Percentiles rank a stretch among this genome's conserved stretches.
Evolutionary conservation across 2,113 vertebrate genomes (phyloP).

Genomic region (Cervus canadensis): DNA sequence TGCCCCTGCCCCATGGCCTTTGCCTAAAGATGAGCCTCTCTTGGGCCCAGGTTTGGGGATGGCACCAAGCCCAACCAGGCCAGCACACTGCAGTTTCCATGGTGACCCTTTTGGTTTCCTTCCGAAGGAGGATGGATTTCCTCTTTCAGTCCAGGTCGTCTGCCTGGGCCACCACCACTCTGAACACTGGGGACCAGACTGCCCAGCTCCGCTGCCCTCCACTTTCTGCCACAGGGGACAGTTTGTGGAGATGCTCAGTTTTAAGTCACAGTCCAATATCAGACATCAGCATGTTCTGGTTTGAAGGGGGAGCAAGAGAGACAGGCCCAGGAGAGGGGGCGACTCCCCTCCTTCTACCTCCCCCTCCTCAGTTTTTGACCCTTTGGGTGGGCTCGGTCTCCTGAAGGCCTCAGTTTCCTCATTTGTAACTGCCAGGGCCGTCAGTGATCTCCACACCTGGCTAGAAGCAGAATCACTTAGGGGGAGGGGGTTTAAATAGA

Average conservation of each 20-base stretch:
- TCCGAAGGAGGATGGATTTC: background rate
- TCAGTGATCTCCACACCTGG: background rate
- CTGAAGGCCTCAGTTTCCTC: background rate
- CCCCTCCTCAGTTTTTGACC: background rate
- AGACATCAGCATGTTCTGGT: background rate
- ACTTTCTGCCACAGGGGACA: background rate
- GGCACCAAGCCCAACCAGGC: background rate
- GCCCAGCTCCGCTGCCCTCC: background rate
- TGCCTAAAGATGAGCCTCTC: background rate
- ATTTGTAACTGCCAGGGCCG: background rate
- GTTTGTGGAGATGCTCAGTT: background rate
- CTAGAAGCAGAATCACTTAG: background rate
- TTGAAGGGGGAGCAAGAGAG: background rate
- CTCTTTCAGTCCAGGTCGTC: constrained; percentile 12
- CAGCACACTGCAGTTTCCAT: constrained; percentile 38
- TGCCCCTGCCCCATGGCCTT: background rate
- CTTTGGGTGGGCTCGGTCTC: background rate
- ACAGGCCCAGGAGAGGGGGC: background rate
- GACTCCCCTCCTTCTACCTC: background rate
- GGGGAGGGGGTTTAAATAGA: background rate
- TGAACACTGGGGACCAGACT: background rate
- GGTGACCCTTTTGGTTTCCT: constrained; percentile 42
- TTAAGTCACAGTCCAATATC: background rate
- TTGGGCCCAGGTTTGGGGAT: background rate
- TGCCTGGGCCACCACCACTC: constrained; percentile 3